A percentile compares a stretch with the other conserved stretches of the same genome.
These are phyloP conservation scores for Melanostigma gelatinosum DNA, from an alignment of 2,113 vertebrate species.

Conservation along the genomic window DNA sequence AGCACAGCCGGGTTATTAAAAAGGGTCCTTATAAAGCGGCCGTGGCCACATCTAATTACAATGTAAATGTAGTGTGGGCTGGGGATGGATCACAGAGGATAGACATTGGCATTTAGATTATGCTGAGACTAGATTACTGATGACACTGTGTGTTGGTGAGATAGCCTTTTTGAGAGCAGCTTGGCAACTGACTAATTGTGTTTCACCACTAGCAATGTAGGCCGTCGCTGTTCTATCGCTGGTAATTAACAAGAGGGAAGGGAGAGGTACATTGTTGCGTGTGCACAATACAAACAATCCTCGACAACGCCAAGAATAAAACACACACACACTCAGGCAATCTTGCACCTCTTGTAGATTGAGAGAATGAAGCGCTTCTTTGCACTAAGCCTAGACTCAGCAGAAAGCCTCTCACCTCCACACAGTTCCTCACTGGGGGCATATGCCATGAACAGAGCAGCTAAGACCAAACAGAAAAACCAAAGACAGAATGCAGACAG, in stretches of 20 bases:
- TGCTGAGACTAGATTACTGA: conserved; percentile 81
- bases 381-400: conserved; percentile 54
- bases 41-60: conserved; percentile 78
- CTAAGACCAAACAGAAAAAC: conserved; percentile 72
- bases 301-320: conserved; percentile 8
- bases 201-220: conserved; percentile 67
- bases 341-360: conserved; percentile 46
- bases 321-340: conserved; percentile 53
- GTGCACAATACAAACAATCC: conserved; percentile 44
- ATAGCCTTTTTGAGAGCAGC: conserved; percentile 77
- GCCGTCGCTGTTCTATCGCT: conserved; percentile 42
- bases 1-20: conserved; percentile 77
- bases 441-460: conserved; percentile 77
- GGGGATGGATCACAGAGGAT: conserved; percentile 77
- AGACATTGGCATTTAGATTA: conserved; percentile 84
- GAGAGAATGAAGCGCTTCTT: conserved; percentile 56
- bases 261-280: conserved; percentile 58
- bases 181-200: conserved; percentile 79
- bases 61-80: conserved; percentile 79
- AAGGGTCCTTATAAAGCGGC: conserved; percentile 72
- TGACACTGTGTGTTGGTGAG: conserved; percentile 78
- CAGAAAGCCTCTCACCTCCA: conserved; percentile 67
- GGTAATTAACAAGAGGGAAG: conserved; percentile 71
- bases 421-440: conserved; percentile 73
- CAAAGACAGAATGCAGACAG: conserved; percentile 67